Base-by-base conservation (phyloP, 2,113 vertebrate genomes). In the Channa argus region DNA sequence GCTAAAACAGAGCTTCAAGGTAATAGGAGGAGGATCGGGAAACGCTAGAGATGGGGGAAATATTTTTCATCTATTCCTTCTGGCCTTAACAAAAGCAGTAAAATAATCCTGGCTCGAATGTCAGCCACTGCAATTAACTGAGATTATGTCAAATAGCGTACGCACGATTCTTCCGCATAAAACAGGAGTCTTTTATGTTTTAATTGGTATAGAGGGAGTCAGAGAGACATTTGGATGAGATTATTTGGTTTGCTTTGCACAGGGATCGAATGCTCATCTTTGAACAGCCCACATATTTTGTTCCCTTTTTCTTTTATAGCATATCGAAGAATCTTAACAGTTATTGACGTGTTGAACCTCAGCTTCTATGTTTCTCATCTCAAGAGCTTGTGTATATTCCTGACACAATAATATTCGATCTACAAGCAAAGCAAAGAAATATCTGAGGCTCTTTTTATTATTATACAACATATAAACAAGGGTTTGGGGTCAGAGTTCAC, bases 1-100 rank as follows among this genome's bases (percentile, higher is more conserved):
- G 63, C 67, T 78, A 80, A 81, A 89, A 88, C 62, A 75, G 59
- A 85, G 87, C 87, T 86, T 84, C 69, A 75, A 90, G 88, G 90
- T 87, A 87, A 80, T 71, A 71, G 24, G 61, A 70, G 71, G 14
- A 41, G 68, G 69, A 82, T 61, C 67, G 38, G 43, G 55, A 68
- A 66, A 76, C 70, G 67, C 72, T 72, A 43, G 56, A 86, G 74
- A 86, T 83, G 70, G 78, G 76, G 52, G 59, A 83, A 68, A 70
- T 51, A 5, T 84, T 83, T 73, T 63, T 77, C 51, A 63, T 73
- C 65, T 77, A 56, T 87, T 86, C 77, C 77, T 85, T 84, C 81
- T 82, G 68, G 86, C 76, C 39, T 80, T 54, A 71, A 71, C 44
- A 59, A 14, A 24, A 70, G 53, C 39, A 63, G 79, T 34, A 77